Evolutionary conservation across 2,113 vertebrate species (phyloP), one percentile per base, ranked within the genome.

Genomic region (Otus sunia): DNA sequence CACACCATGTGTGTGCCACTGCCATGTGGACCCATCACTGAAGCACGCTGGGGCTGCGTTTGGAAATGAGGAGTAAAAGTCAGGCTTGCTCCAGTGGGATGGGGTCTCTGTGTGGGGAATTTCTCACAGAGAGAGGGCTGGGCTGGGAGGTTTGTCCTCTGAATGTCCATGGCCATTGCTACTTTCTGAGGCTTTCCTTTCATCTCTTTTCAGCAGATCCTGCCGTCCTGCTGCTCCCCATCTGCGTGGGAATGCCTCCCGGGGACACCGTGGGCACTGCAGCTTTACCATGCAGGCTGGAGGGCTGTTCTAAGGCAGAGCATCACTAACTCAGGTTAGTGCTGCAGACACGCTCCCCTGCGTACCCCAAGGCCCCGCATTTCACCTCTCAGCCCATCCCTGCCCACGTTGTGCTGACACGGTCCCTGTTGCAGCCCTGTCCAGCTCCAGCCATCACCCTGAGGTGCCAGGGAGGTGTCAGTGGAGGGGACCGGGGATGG

Each of bases 331-430:
- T 39, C 41, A 7, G 90, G 75, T 37, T 62, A 29, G 32, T 23
- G 34, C 50, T 59, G 52, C 49, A 30, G 32, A 60, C 50, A 26
- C 2, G 0, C 37, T 88, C 36, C 29, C 39, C 23, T 41, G 34
- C 3, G 5, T 62, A 15, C 52, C 62, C 77, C 63, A 37, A 6
- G 14, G 68, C 14, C n/a, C 18, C 9, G 1, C 1, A 1, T 73
- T 77, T 58, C 56, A 12, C n/a, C 37, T 69, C 75, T 67, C 75
- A 19, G 37, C 62, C 12, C 62, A 29, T 34, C 26, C 49, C 79
- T 60, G 49, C 12, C 58, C 39, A 15, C 3, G 0, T 15, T 2
- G 1, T 26, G 43, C 41, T 4, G 1, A 29, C 29, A 18, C 5
- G 0, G 52, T 45, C n/a, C 41, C 53, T 26, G 2, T 20, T 18